phyloP scores from a whole-genome alignment of 2,797 vertebrate species.

The Neostethus bicornis region DNA sequence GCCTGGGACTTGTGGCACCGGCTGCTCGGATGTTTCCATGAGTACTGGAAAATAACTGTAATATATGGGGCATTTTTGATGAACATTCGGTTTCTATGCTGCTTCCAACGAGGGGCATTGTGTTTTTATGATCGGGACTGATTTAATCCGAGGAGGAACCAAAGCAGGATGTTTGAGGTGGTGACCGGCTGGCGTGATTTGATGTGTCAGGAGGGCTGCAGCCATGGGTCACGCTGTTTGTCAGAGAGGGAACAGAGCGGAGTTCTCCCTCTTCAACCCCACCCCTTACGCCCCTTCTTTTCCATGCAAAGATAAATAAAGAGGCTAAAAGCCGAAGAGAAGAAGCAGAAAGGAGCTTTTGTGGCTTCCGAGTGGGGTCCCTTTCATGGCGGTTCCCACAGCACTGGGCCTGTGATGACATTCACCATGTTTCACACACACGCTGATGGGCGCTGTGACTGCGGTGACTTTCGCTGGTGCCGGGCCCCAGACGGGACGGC shows the following conservation, averaged over 20 bases:
- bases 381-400: slow-evolving; percentile 86
- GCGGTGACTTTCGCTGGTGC: slow-evolving; percentile 87
- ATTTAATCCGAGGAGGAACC: slow-evolving; percentile 49
- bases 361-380: slow-evolving; percentile 80
- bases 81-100: slow-evolving; percentile 7
- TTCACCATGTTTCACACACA: slow-evolving; percentile 72
- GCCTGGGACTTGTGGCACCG: slow-evolving; percentile 52
- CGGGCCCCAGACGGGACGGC: slow-evolving; percentile 82
- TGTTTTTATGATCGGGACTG: slow-evolving; percentile 38
- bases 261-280: slow-evolving; percentile 70
- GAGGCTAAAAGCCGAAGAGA: slow-evolving; percentile 79
- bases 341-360: slow-evolving; percentile 81
- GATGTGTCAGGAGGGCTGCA: slow-evolving; percentile 44
- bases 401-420: slow-evolving; percentile 72
- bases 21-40: slow-evolving; percentile 46
- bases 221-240: slow-evolving; percentile 38
- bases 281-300: slow-evolving; percentile 66
- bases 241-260: slow-evolving; percentile 31
- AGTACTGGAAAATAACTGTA: slow-evolving; percentile 46
- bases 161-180: slow-evolving; percentile 34
- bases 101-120: slow-evolving; percentile 21
- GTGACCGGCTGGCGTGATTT: slow-evolving; percentile 32
- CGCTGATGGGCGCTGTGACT: slow-evolving; percentile 78
- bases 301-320: slow-evolving; percentile 80
- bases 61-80: slow-evolving; percentile 40